Evolutionary conservation across 2,113 vertebrate genomes (phyloP).

Genomic region (Microcebus tavaratra): DNA sequence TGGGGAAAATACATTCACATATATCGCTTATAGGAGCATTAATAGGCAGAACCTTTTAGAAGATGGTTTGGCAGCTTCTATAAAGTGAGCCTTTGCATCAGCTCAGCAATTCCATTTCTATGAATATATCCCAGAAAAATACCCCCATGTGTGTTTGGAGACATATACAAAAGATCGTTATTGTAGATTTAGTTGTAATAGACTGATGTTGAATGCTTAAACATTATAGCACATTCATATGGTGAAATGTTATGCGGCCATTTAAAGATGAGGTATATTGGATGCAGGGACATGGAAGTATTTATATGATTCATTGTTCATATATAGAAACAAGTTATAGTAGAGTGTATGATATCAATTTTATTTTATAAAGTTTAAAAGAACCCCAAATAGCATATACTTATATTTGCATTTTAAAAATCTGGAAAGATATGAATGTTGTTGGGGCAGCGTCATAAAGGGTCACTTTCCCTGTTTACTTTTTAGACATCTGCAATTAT

Average conservation of each 20-base stretch:
- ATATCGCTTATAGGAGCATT: not conserved
- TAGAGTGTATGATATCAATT: not conserved
- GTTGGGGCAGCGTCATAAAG: not conserved
- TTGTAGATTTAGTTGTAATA: not conserved
- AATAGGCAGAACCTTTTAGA: not conserved
- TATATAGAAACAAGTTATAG: not conserved
- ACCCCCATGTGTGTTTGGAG: not conserved
- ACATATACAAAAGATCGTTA: not conserved
- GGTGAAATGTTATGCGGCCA: not conserved
- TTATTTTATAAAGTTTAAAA: slow-evolving; percentile 30
- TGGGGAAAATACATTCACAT: not conserved
- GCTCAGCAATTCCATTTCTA: not conserved
- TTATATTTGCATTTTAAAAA: slow-evolving; percentile 2
- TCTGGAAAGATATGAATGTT: not conserved
- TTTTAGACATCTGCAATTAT: not conserved
- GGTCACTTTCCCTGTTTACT: not conserved
- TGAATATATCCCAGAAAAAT: not conserved
- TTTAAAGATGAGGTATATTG: slow-evolving; percentile 14
- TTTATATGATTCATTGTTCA: not conserved
- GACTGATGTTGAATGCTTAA: not conserved
- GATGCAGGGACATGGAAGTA: not conserved
- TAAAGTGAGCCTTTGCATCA: not conserved
- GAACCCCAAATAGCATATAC: not conserved
- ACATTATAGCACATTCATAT: not conserved
- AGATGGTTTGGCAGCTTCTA: not conserved